Evolutionary conservation across 2,888 invertebrate genomes (phyloP).

Genomic region (Cordilura impudica): DNA sequence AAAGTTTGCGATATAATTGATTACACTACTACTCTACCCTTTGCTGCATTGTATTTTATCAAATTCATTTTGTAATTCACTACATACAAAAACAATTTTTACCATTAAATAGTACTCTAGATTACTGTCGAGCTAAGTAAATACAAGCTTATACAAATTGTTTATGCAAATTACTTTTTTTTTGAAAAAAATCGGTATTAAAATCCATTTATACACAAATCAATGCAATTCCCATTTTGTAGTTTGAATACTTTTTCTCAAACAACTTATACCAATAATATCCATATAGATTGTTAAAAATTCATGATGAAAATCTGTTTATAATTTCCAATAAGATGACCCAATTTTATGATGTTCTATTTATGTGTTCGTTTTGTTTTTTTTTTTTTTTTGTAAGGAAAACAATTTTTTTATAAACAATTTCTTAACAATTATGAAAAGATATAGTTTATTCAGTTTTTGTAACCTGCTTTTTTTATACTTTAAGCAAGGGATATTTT

Average conservation of each 20-base stretch:
- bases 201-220: conserved; percentile 7
- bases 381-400: not conserved
- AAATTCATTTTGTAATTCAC: no score
- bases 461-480: no score
- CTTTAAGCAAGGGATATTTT: no score
- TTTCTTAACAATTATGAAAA: not conserved
- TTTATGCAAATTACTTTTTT: conserved; percentile 7
- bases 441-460: not conserved
- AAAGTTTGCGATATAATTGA: no score
- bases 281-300: not conserved
- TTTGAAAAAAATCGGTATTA: conserved; percentile 5
- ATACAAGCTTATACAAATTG: not conserved
- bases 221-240: conserved; percentile 10
- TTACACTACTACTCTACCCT: no score
- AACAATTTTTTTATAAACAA: not conserved
- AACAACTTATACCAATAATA: not conserved
- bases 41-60: no score
- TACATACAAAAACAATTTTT: no score
- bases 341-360: conserved; percentile 3
- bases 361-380: no score
- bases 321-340: conserved; percentile 14
- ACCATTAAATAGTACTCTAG: no score
- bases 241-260: not conserved
- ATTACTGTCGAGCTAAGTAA: no score
- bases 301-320: not conserved